Percentiles rank a stretch among this genome's conserved stretches.
Conservation (phyloP, 1,140 invertebrate genomes). For the Drosophila pruinosa region DNA sequence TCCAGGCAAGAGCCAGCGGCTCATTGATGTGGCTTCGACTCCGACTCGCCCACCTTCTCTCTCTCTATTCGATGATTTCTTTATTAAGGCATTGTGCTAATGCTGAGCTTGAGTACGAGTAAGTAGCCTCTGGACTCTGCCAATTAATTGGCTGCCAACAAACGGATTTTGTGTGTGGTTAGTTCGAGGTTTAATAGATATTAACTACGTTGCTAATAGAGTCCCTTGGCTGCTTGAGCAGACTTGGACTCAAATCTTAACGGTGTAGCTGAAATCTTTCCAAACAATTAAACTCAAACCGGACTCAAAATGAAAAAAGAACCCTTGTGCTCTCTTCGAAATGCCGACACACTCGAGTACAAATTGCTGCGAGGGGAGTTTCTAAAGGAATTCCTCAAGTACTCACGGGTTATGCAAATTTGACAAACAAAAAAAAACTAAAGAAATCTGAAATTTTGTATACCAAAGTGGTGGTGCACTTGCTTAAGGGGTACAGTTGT, state of each 20-base stretch:
- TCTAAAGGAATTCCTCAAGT: conserved; percentile 68
- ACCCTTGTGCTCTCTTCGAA: conserved; percentile 22
- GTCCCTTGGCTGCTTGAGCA: neutral
- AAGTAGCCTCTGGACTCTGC: conserved; percentile 53
- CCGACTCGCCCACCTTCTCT: neutral
- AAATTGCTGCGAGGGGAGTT: conserved; percentile 46
- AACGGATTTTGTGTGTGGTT: conserved; percentile 71
- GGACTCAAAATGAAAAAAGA: conserved; percentile 37
- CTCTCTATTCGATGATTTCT: conserved; percentile 63
- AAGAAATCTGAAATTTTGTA: conserved; percentile 58
- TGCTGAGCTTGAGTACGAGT: conserved; percentile 30
- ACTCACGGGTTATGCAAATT: conserved; percentile 68
- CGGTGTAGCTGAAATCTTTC: conserved; percentile 48
- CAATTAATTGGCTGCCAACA: conserved; percentile 66
- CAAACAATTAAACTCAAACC: conserved; percentile 63
- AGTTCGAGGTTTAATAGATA: conserved; percentile 52
- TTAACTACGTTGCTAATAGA: neutral
- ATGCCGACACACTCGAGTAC: conserved; percentile 66
- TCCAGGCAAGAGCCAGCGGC: conserved; percentile 43
- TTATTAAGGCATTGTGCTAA: conserved; percentile 63
- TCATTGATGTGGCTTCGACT: conserved; percentile 56
- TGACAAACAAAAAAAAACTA: conserved; percentile 29
- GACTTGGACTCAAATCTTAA: neutral
- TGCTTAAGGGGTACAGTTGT: conserved; percentile 65
- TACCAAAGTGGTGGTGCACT: conserved; percentile 54